phyloP scores from a whole-genome alignment of 2,113 vertebrate species.

The Hippocampus mohnikei region DNA sequence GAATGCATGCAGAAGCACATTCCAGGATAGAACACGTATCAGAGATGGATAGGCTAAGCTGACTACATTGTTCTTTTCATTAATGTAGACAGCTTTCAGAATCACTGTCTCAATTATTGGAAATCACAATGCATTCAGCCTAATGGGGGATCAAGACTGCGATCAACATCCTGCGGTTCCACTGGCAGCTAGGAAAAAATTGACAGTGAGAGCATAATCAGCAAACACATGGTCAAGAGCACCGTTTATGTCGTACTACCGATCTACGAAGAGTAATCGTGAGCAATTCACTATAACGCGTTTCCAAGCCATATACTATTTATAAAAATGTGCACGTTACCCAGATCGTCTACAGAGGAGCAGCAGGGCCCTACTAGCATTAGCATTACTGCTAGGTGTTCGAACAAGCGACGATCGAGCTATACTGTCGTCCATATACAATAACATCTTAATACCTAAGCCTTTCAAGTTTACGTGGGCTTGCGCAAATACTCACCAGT shows the following conservation, averaged over 20 bases:
- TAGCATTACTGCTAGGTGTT: slow-evolving; percentile 33
- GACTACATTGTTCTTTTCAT: slow-evolving; percentile 99
- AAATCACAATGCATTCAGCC: slow-evolving; percentile 99
- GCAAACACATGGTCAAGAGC: slow-evolving; percentile 1
- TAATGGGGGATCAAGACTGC: slow-evolving; percentile 82
- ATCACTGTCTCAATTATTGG: slow-evolving; percentile 99
- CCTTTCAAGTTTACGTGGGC: background rate
- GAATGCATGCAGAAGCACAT: slow-evolving; percentile 81
- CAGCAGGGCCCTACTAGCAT: slow-evolving; percentile 24
- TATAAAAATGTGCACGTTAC: background rate
- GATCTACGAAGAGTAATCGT: background rate
- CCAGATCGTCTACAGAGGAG: slow-evolving; percentile 7
- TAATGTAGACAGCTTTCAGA: slow-evolving; percentile 99
- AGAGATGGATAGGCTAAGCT: slow-evolving; percentile 97
- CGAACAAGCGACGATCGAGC: slow-evolving; percentile 1
- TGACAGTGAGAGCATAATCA: slow-evolving; percentile 20
- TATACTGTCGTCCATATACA: background rate
- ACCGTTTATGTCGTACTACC: too few species aligned
- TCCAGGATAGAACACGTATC: slow-evolving; percentile 71
- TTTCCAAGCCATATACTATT: background rate
- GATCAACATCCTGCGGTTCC: slow-evolving; percentile 76
- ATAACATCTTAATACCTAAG: background rate
- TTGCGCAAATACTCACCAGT: slow-evolving; percentile 40
- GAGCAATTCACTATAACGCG: background rate
- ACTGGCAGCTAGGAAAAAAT: slow-evolving; percentile 64